Conservation (phyloP, 2,797 vertebrate genomes). For the Takifugu ocellatus region DNA sequence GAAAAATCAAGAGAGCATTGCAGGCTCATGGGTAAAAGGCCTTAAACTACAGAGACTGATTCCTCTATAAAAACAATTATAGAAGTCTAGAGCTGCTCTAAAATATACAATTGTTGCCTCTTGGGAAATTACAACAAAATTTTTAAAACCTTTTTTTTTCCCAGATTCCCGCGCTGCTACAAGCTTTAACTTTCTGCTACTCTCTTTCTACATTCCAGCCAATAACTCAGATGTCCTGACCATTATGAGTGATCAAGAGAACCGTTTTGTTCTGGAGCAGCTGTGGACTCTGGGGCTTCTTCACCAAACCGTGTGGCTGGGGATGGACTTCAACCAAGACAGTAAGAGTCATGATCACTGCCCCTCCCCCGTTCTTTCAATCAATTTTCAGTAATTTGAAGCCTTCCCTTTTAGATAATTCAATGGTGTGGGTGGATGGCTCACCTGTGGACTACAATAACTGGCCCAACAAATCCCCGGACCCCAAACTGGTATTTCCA, state of each 20-base stretch:
- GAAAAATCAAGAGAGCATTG: conserved; percentile 85
- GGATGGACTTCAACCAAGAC: conserved; percentile 75
- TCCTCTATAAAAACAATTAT: no score
- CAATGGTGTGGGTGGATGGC: conserved; percentile 82
- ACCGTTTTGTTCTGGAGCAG: conserved; percentile 84
- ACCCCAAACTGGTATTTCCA: conserved; percentile 63
- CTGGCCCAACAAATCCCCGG: conserved; percentile 82
- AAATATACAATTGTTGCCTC: no score
- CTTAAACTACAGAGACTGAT: background rate
- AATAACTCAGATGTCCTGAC: conserved; percentile 85
- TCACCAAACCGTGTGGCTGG: conserved; percentile 85
- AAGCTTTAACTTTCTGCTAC: conserved; percentile 3
- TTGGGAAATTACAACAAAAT: background rate
- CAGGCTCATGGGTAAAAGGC: conserved; percentile 80
- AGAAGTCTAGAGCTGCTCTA: no score
- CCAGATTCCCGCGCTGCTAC: no score
- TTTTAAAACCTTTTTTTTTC: background rate
- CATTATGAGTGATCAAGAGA: conserved; percentile 84
- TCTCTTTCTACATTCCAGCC: conserved; percentile 53
- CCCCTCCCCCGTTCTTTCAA: background rate
- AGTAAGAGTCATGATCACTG: conserved; percentile 73
- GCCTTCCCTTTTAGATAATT: conserved; percentile 72
- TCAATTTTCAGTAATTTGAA: background rate
- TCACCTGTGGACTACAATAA: conserved; percentile 82
- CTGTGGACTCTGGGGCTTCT: conserved; percentile 71